Evolutionary conservation across 2,113 vertebrate species (phyloP).

Genomic region (Ctenodactylus gundi): DNA sequence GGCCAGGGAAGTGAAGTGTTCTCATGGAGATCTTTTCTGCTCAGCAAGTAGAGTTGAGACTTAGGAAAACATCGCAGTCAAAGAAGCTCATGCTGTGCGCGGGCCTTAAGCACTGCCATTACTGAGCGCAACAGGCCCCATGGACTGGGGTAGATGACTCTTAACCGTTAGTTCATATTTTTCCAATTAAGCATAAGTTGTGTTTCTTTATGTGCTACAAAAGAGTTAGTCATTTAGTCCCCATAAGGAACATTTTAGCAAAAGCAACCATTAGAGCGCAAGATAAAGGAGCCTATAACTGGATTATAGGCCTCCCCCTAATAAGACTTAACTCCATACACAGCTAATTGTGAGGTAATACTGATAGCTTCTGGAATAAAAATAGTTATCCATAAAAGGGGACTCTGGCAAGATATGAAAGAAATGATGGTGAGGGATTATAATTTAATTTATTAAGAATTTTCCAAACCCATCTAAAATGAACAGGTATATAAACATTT

Average conservation of each 20-base stretch:
- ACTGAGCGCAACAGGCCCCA: conserved; percentile 30
- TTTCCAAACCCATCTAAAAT: conserved; percentile 20
- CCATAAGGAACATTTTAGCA: conserved; percentile 70
- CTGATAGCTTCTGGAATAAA: conserved; percentile 62
- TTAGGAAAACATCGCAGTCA: conserved; percentile 76
- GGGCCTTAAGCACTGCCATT: conserved; percentile 65
- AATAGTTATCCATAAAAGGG: conserved; percentile 46
- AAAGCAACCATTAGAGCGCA: conserved; percentile 65
- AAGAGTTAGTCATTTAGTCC: conserved; percentile 78
- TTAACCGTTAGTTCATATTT: conserved; percentile 77
- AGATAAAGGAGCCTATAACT: conserved; percentile 55
- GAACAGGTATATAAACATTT: neutral
- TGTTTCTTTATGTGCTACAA: conserved; percentile 72
- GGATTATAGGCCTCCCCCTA: conserved; percentile 62
- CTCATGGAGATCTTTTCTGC: conserved; percentile 72
- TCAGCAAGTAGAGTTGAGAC: conserved; percentile 75
- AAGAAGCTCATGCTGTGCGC: conserved; percentile 72
- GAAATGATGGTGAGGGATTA: conserved; percentile 23
- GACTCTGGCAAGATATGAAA: conserved; percentile 21
- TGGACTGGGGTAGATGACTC: conserved; percentile 56
- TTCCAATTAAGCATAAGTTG: conserved; percentile 80
- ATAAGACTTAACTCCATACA: conserved; percentile 32
- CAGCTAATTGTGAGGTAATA: conserved; percentile 61
- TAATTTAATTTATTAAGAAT: neutral
- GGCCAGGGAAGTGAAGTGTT: conserved; percentile 76